Conservation (phyloP, 2,113 vertebrate genomes). For the Charina bottae region DNA sequence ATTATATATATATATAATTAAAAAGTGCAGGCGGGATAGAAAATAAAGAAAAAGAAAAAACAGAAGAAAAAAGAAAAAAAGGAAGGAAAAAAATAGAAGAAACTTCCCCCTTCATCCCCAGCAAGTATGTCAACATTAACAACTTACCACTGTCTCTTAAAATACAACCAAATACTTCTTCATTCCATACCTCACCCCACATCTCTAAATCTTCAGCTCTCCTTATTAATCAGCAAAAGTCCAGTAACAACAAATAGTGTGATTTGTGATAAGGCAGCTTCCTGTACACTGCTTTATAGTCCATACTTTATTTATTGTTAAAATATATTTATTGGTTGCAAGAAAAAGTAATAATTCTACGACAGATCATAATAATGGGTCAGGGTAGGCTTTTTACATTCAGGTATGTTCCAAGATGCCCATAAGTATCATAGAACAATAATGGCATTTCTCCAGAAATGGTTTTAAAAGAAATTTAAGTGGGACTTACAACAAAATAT, state of each 20-base stretch:
- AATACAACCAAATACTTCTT: no score
- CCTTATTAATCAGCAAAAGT: no score
- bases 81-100: no score
- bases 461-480: background rate
- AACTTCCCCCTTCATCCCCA: no score
- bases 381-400: background rate
- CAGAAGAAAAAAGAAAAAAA: no score
- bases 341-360: background rate
- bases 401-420: background rate
- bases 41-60: no score
- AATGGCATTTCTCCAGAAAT: background rate
- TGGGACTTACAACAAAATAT: background rate
- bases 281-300: background rate
- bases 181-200: no score
- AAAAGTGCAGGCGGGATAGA: no score
- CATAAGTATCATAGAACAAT: background rate
- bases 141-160: no score
- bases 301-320: background rate
- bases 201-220: no score
- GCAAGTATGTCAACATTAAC: no score
- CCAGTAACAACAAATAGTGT: background rate
- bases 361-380: background rate
- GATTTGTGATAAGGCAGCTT: background rate
- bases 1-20: no score
- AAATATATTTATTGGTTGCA: background rate